Evolutionary conservation across 2,888 invertebrate species (phyloP).

Genomic region (Apamea sordens): DNA sequence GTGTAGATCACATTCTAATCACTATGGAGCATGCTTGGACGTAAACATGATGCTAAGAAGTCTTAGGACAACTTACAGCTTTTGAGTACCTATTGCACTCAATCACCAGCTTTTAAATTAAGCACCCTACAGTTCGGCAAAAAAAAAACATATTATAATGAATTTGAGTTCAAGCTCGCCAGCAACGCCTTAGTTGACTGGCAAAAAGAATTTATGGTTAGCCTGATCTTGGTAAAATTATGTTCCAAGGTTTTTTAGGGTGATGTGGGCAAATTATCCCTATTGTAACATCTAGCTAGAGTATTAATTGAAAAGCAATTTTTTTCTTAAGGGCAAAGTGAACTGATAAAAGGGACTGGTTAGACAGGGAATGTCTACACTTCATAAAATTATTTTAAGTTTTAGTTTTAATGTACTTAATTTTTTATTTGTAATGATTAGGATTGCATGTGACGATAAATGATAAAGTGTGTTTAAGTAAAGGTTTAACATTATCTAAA

Average conservation of each 20-base stretch:
- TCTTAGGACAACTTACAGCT: constrained; percentile 19
- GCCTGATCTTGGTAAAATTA: neutral
- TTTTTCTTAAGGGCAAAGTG: constrained; percentile 27
- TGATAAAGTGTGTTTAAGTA: constrained; percentile 30
- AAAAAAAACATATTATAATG: neutral
- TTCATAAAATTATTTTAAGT: constrained; percentile 9
- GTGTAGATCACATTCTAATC: constrained; percentile 66
- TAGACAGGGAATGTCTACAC: constrained; percentile 13
- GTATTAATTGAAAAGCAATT: constrained; percentile 24
- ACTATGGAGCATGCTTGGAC: constrained; percentile 58
- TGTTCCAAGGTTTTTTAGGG: neutral
- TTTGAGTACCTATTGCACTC: constrained; percentile 20
- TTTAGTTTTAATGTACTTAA: constrained; percentile 31
- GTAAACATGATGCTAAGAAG: constrained; percentile 43
- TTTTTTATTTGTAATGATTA: constrained; percentile 43
- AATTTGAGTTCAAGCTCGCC: constrained; percentile 7
- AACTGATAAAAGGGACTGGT: constrained; percentile 23
- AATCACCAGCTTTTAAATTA: constrained; percentile 22
- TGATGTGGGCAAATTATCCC: constrained; percentile 6
- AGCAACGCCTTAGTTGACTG: neutral
- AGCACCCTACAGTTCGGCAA: neutral
- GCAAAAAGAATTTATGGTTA: neutral
- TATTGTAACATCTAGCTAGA: constrained; percentile 5
- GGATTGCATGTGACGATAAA: constrained; percentile 27
- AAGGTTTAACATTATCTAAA: constrained; percentile 34